These are phyloP conservation scores for Osmoderma eremita DNA, from an alignment of 2,888 invertebrate genomes.

Conservation along the genomic window DNA sequence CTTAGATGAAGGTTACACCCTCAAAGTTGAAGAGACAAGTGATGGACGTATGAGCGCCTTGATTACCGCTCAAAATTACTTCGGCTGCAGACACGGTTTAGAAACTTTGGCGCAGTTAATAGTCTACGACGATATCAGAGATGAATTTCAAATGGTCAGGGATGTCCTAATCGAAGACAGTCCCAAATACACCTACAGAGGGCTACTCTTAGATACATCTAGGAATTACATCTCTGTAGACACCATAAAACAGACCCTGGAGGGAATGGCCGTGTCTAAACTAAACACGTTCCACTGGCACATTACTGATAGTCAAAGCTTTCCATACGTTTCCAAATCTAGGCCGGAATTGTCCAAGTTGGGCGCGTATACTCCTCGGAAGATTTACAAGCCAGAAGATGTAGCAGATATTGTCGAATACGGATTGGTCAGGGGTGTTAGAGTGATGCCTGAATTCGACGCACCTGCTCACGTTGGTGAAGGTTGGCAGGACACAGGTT, in stretches of 20 bases:
- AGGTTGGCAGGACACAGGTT: constrained; percentile 82
- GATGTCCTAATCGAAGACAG: constrained; percentile 78
- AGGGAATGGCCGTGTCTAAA: constrained; percentile 90
- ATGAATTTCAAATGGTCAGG: constrained; percentile 71
- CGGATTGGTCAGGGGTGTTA: constrained; percentile 83
- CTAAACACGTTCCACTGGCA: constrained; percentile 96
- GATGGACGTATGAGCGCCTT: constrained; percentile 68
- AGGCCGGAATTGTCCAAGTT: constrained; percentile 82
- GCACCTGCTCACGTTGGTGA: constrained; percentile 90
- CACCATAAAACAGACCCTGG: constrained; percentile 77
- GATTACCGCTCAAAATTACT: constrained; percentile 70
- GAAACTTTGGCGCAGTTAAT: constrained; percentile 83
- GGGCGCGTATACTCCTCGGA: constrained; percentile 86
- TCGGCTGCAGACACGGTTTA: constrained; percentile 81
- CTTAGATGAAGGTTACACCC: constrained; percentile 70
- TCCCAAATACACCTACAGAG: constrained; percentile 84
- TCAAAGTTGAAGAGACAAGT: constrained; percentile 62
- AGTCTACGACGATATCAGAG: constrained; percentile 74
- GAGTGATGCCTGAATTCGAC: constrained; percentile 89
- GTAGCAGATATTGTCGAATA: constrained; percentile 76
- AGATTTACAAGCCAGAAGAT: constrained; percentile 51
- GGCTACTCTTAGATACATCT: constrained; percentile 90
- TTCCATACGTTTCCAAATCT: constrained; percentile 82
- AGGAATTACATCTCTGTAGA: constrained; percentile 86
- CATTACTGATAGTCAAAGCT: constrained; percentile 90